phyloP scores from a whole-genome alignment of 37 sponge, comb jelly and placozoan species.

The Chondrilla cf. caribensis region DNA sequence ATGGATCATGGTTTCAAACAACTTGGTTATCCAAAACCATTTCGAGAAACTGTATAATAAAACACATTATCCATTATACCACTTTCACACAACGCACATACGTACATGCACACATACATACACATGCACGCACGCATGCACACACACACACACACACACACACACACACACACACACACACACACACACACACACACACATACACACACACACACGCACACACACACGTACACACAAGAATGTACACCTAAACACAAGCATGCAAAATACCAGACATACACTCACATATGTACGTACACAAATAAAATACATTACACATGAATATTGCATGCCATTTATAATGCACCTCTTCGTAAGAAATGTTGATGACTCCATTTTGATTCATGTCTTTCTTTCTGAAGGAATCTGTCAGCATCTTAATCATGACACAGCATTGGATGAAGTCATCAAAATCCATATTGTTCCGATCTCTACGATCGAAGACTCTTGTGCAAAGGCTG shows the following conservation, averaged over 20 bases:
- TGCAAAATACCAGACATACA: too few relatives aligned
- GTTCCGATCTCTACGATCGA: constrained; percentile 67
- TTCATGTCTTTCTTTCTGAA: constrained; percentile 71
- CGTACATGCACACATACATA: background rate
- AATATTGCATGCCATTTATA: background rate
- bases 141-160: background rate
- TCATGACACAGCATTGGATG: constrained; percentile 95
- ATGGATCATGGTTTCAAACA: background rate
- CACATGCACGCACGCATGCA: too few relatives aligned
- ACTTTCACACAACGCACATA: background rate
- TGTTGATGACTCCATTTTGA: constrained; percentile 56
- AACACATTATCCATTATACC: background rate
- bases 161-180: background rate
- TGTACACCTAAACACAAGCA: background rate
- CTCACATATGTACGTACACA: background rate
- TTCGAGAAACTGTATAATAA: constrained; percentile 72
- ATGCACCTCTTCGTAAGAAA: constrained; percentile 81
- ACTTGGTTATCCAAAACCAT: constrained; percentile 77
- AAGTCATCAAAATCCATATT: constrained; percentile 96
- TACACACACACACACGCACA: background rate
- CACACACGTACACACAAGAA: background rate
- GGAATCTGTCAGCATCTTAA: constrained; percentile 74
- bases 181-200: background rate
- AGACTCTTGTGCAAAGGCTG: constrained; percentile 75
- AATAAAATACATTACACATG: too few relatives aligned